A percentile compares a stretch with the other conserved stretches of the same genome.
These are phyloP conservation scores for Molanna angustata DNA, from an alignment of 2,888 invertebrate species.

Conservation along the genomic window DNA sequence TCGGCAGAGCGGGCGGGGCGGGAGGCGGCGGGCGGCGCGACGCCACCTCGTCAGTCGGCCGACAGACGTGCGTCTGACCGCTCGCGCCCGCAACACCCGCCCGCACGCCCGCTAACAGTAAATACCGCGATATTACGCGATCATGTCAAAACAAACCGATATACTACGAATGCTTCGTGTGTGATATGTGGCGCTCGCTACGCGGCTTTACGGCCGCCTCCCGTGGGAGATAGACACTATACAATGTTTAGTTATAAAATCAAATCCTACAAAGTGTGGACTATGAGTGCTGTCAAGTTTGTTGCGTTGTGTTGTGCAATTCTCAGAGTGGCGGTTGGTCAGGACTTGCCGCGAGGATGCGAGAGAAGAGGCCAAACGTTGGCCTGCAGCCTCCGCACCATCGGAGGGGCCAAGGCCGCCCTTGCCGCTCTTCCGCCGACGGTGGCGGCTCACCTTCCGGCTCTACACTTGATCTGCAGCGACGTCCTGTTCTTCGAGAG, in stretches of 20 bases:
- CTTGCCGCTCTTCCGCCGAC: slow-evolving; percentile 58
- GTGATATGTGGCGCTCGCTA: slow-evolving; percentile 2
- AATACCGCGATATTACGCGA: slow-evolving; percentile 3
- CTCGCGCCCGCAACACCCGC: slow-evolving; percentile 44
- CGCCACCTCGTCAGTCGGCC: slow-evolving; percentile 53
- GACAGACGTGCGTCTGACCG: slow-evolving; percentile 45
- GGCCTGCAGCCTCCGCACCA: slow-evolving; percentile 69
- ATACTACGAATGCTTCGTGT: slow-evolving; percentile 1
- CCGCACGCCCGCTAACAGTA: slow-evolving; percentile 42
- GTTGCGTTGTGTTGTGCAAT: slow-evolving; percentile 2
- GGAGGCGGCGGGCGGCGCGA: slow-evolving; percentile 45
- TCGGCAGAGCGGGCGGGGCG: slow-evolving; percentile 12
- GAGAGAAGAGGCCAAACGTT: slow-evolving; percentile 64
- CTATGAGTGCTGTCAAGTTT: slow-evolving; percentile 3
- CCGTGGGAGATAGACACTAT: slow-evolving; percentile 9
- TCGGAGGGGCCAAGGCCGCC: slow-evolving; percentile 65
- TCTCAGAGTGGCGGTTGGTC: slow-evolving; percentile 34
- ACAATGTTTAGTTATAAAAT: neutral
- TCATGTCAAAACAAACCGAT: slow-evolving; percentile 23
- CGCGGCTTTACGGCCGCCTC: slow-evolving; percentile 9
- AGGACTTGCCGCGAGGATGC: slow-evolving; percentile 64
- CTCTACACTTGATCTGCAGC: slow-evolving; percentile 68
- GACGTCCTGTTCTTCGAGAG: slow-evolving; percentile 73
- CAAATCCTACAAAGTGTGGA: slow-evolving; percentile 6
- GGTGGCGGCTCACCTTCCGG: slow-evolving; percentile 49